Evolutionary conservation across 2,797 vertebrate species (phyloP), one percentile per base, ranked within the genome.

Genomic region (Chrosomus eos): DNA sequence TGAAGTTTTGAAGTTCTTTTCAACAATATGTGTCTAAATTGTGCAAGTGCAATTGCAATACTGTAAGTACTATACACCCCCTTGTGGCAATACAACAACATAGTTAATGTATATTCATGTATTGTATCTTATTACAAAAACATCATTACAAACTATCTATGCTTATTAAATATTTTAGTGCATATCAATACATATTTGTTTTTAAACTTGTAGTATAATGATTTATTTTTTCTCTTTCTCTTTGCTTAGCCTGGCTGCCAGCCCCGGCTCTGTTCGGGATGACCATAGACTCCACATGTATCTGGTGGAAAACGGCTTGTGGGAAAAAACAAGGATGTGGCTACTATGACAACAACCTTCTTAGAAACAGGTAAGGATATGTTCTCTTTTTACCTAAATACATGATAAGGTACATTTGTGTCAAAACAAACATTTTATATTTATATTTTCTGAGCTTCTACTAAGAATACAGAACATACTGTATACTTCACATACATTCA

Each of bases 271-370:
- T 99, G 58, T 99, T 97, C 0, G 98, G 98, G 81, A 94, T 94
- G 51, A 93, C 95, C 90, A 99, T 99, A 0, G 98, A 99, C 86
- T 94, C 95, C 2, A 95, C 97, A 10, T 99, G 98, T 87, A 93
- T 98, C 90, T 90, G 93, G 93, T 99, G 97, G 97, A 96, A 86
- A 86, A 85, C 1, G 0, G 87, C 94, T 53, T 99, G 97, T 81
- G 93, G 90, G 0, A 94, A 88, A 80, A 96, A 90, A 85, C 94
- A 83, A 58, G 95, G 94, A 85, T 99, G 98, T 0, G 89, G 89
- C 92, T 99, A 99, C 95, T 99, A 99, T 83, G 94, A 99, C 95
- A 98, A 96, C 3, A 89, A 96, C 43, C 81, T 95, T 53, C 92
- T 99, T 72, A 96, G 97, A 64, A 96, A 94, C 95, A 95, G 97